A percentile compares a stretch with the other conserved stretches of the same genome.
Evolutionary conservation across 2,888 invertebrate species (phyloP).

Genomic region (Antitype chi): DNA sequence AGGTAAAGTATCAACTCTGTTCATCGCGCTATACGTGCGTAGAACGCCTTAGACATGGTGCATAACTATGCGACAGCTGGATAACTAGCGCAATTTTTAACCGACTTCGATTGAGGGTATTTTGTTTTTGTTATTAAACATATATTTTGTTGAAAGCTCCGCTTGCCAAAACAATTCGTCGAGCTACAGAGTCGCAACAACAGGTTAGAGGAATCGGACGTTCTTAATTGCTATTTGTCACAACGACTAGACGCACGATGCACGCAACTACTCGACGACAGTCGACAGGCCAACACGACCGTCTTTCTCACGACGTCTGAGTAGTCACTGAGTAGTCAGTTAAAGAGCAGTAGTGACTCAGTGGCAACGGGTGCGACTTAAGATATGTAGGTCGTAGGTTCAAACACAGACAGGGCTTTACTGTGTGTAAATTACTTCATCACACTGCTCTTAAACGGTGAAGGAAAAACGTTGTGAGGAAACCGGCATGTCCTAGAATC

Average conservation of each 20-base stretch:
- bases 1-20: slow-evolving; percentile 17
- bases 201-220: background rate
- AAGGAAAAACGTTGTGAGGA: too few species aligned
- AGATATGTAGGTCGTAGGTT: too few species aligned
- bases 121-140: too few species aligned
- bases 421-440: too few species aligned
- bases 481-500: too few species aligned
- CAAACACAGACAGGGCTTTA: too few species aligned
- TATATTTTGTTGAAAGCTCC: background rate
- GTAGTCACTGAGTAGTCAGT: background rate
- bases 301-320: background rate
- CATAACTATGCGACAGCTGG: background rate
- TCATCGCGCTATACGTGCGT: slow-evolving; percentile 6
- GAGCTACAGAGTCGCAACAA: background rate
- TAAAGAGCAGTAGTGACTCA: too few species aligned
- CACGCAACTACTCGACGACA: background rate
- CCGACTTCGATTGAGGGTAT: too few species aligned
- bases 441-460: too few species aligned
- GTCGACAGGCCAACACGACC: background rate
- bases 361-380: too few species aligned
- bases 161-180: background rate
- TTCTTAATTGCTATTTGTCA: background rate
- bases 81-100: background rate
- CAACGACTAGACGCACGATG: background rate
- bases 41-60: background rate